phyloP scores from a whole-genome alignment of 2,797 vertebrate species.

The Lagorchestes hirsutus region DNA sequence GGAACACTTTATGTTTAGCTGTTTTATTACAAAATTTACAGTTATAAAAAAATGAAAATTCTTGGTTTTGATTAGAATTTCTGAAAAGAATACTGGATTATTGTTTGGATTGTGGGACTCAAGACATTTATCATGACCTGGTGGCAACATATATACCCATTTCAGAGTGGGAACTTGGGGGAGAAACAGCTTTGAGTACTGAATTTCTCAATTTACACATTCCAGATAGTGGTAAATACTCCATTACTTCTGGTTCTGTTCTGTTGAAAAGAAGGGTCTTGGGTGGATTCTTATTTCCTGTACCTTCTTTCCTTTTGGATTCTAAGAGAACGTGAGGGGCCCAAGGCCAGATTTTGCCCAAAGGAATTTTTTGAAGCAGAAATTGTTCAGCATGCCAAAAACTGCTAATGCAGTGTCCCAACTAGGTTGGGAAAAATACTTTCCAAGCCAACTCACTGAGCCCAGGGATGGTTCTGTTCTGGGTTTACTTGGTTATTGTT shows the following conservation, averaged over 20 bases:
- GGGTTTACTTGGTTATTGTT: neutral
- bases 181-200: neutral
- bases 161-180: neutral
- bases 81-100: neutral
- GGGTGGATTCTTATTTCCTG: neutral
- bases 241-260: neutral
- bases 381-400: neutral
- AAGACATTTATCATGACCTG: neutral
- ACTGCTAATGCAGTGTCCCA: neutral
- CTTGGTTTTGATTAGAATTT: neutral
- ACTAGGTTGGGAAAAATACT: neutral
- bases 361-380: neutral
- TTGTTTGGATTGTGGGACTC: neutral
- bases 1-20: neutral
- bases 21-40: neutral
- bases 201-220: neutral
- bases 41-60: neutral
- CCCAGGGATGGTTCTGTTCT: neutral
- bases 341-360: neutral
- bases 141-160: neutral
- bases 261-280: neutral
- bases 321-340: neutral
- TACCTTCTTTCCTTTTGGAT: neutral
- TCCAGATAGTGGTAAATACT: neutral
- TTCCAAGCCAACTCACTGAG: neutral